A percentile compares a stretch with the other conserved stretches of the same genome.
Conservation (phyloP, 2,113 vertebrate species). For the Pagrus major region DNA sequence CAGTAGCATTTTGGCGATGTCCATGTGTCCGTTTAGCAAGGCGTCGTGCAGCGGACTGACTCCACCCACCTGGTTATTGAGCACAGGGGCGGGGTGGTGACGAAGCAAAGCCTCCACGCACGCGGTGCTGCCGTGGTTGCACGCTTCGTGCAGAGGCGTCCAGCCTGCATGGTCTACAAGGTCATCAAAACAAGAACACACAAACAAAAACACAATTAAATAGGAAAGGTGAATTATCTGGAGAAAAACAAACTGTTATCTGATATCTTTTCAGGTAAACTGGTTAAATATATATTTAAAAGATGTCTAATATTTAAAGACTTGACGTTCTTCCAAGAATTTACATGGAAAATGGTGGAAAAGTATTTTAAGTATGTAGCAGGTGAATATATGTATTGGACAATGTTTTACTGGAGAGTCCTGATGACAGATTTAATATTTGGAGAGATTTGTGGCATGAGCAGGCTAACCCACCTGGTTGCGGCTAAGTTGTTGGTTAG, state of each 20-base stretch:
- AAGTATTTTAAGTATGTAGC: too few relatives aligned
- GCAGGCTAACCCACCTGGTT: background rate
- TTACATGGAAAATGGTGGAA: background rate
- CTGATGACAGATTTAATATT: background rate
- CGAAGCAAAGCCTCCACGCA: constrained; percentile 93
- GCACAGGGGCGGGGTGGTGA: constrained; percentile 89
- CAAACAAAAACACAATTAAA: background rate
- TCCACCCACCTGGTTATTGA: constrained; percentile 91
- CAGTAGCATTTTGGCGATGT: constrained; percentile 93
- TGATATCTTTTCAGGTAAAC: background rate
- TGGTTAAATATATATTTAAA: background rate
- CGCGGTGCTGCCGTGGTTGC: constrained; percentile 94
- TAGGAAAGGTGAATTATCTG: background rate
- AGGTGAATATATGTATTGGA: too few relatives aligned
- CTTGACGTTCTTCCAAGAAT: background rate
- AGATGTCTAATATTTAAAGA: background rate
- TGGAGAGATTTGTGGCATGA: background rate
- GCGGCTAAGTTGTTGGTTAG: background rate
- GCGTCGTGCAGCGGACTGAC: constrained; percentile 95
- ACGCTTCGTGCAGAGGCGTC: constrained; percentile 98
- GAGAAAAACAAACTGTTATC: background rate
- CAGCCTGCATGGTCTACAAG: constrained; percentile 93
- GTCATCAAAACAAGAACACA: constrained; percentile 28
- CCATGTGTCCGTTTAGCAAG: constrained; percentile 89
- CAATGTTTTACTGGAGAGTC: background rate